Conservation (phyloP, 2,888 invertebrate genomes). For the Aplocera efformata region DNA sequence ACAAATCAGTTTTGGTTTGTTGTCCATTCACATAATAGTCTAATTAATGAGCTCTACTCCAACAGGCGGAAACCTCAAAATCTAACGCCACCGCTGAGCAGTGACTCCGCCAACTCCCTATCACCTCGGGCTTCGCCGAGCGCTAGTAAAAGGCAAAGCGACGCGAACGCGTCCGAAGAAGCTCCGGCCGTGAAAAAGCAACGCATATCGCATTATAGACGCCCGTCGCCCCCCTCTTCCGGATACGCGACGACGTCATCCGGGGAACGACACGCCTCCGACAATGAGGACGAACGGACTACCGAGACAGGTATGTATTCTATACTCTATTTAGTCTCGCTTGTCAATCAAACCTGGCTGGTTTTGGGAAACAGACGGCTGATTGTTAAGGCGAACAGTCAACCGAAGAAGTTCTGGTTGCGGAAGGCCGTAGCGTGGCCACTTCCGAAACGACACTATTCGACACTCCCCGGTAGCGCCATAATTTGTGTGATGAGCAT, state of each 20-base stretch:
- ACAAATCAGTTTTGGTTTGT: too few relatives aligned
- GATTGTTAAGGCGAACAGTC: too few relatives aligned
- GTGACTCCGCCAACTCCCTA: conserved; percentile 92
- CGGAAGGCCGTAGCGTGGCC: too few relatives aligned
- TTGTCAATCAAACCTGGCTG: too few relatives aligned
- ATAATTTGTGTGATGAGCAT: too few relatives aligned
- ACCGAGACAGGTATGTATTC: conserved; percentile 35
- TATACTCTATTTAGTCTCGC: background rate
- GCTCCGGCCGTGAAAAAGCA: conserved; percentile 85
- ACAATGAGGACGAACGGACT: conserved; percentile 74
- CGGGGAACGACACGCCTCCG: conserved; percentile 76
- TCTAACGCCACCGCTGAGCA: conserved; percentile 92
- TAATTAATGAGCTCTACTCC: conserved; percentile 8
- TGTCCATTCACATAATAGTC: too few relatives aligned
- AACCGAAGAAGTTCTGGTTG: too few relatives aligned
- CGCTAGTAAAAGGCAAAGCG: conserved; percentile 84
- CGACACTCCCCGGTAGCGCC: too few relatives aligned
- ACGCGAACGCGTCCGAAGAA: conserved; percentile 83
- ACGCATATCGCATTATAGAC: conserved; percentile 88
- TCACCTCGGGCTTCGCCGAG: conserved; percentile 84
- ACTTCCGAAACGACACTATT: too few relatives aligned
- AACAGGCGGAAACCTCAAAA: conserved; percentile 93
- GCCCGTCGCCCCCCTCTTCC: conserved; percentile 74
- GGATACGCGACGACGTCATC: conserved; percentile 71
- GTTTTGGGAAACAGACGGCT: too few relatives aligned